Base-by-base conservation (phyloP, 2,888 invertebrate genomes). In the Eupithecia vulgata region DNA sequence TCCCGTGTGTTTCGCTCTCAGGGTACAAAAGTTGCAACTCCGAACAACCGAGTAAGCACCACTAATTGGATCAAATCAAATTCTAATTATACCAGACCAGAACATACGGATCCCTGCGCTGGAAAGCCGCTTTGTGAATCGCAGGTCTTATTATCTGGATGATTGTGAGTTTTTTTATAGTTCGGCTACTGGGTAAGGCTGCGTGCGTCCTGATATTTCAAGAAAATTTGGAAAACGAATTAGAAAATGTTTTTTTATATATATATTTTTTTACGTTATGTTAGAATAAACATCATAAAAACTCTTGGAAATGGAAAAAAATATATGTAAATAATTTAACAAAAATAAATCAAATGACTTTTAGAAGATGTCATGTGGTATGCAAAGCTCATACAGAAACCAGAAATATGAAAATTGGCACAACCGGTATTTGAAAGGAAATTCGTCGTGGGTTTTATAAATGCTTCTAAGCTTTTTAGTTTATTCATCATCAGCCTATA, bases 1-100 rank as follows among this genome's bases (percentile, higher is more conserved):
- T 3, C 40, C 78, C 84, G 83, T 90, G 77, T 84, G 69, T 88
- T 84, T 76, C 75, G 76, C 77, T 78, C 81, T 83, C 80, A 82
- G 76, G 74, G 78, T 79, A 84, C 85, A 87, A 88, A 88, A 80
- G 81, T 82, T 80, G 84, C 84, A 81, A 79, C 84, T 80, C 84
- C 71, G 40, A 69, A 88, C 85, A 90, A 86, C 89, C 91, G 84
- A 85, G 93, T 93, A 93, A 94, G 91, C 94, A 91, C 92, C 85
- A 85, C 93, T 94, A 94, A 93, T 94, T 93, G 93, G 93, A 91
- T 88, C 88, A 90, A 91, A 92, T 93, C 89, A 92, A 92, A 93
- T 87, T 89, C 82, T 85, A 90, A 91, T 93, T 88, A 92, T 64
- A 78, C 87, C 84, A 88, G 85, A 85, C 84, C 84, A 83, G 74